Percentiles rank a stretch among this genome's conserved stretches.
Conservation (phyloP, 2,888 invertebrate species). For the Lasioglossum pauxillum region DNA sequence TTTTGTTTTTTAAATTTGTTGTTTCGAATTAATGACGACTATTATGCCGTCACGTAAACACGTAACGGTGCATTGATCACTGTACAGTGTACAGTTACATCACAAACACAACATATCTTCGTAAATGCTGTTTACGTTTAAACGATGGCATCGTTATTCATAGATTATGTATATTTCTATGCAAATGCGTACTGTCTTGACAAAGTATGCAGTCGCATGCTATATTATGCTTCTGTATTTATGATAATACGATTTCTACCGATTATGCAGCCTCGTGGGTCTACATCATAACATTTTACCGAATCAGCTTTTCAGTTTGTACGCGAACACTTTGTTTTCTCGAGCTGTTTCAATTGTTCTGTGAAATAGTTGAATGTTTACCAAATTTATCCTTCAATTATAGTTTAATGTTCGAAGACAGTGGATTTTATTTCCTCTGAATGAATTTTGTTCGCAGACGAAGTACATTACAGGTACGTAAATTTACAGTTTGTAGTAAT, state of each 20-base stretch:
- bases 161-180: slow-evolving; percentile 43
- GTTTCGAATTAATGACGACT: neutral
- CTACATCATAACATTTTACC: neutral
- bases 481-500: too few species aligned
- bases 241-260: neutral
- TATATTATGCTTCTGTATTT: neutral
- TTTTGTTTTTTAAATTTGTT: neutral
- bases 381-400: too few species aligned
- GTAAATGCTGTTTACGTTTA: neutral
- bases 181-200: neutral
- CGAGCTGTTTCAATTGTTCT: neutral
- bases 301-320: neutral
- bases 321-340: neutral
- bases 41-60: neutral
- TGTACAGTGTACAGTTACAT: neutral
- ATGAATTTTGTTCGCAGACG: neutral
- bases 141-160: neutral
- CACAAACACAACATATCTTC: neutral
- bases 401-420: too few species aligned
- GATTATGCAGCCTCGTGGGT: neutral
- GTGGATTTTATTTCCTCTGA: neutral
- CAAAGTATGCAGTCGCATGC: neutral
- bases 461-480: neutral
- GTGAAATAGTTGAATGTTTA: neutral
- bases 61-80: neutral